Percentiles rank a stretch among this genome's conserved stretches.
phyloP scores from a whole-genome alignment of 2,888 invertebrate species.

The Zygogramma bicolorata region DNA sequence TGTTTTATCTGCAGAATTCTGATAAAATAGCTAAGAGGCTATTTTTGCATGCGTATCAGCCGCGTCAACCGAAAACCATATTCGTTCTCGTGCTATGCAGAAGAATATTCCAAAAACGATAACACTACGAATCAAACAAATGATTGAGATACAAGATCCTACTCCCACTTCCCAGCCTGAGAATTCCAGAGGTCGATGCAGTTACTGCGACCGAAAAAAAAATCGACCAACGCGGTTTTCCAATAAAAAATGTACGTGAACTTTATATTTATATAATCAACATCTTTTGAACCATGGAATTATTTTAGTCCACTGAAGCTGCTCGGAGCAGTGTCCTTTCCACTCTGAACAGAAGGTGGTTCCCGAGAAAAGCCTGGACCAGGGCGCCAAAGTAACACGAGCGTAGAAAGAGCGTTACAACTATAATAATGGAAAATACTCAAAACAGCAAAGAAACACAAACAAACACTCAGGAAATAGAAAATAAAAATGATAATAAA shows the following conservation, averaged over 20 bases:
- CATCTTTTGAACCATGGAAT: no score
- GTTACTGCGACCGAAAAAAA: conserved; percentile 23
- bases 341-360: no score
- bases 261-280: no score
- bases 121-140: conserved; percentile 13
- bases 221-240: conserved; percentile 21
- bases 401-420: no score
- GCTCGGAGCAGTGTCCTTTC: no score
- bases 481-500: background rate
- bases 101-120: conserved; percentile 18
- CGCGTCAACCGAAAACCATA: conserved; percentile 12
- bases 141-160: conserved; percentile 12
- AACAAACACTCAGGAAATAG: no score
- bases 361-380: no score
- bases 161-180: background rate
- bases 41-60: conserved; percentile 20
- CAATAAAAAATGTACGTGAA: conserved; percentile 24
- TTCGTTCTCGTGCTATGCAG: conserved; percentile 14
- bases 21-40: conserved; percentile 18
- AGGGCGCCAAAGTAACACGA: no score
- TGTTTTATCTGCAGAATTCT: conserved; percentile 14
- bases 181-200: conserved; percentile 11
- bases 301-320: no score
- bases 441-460: background rate
- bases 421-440: background rate